phyloP scores from a whole-genome alignment of 2,797 vertebrate species.

The Phylloscopus collybita region DNA sequence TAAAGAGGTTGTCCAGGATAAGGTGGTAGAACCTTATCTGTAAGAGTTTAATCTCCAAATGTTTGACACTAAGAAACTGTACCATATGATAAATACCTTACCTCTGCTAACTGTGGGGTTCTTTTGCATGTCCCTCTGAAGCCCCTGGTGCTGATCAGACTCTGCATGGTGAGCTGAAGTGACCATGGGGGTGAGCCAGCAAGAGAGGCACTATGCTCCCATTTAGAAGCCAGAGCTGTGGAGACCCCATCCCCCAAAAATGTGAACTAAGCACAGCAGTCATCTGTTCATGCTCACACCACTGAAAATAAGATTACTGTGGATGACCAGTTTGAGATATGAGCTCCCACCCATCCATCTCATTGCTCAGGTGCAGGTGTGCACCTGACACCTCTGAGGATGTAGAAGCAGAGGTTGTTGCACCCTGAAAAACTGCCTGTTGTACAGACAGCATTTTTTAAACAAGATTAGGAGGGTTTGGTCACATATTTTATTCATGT shows the following conservation, averaged over 20 bases:
- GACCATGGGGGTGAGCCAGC: background rate
- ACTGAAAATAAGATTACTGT: background rate
- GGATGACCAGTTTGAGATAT: background rate
- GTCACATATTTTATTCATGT: background rate
- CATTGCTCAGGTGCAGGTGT: background rate
- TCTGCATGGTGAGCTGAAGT: background rate
- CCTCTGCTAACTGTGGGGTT: background rate
- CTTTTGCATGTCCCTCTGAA: background rate
- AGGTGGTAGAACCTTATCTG: background rate
- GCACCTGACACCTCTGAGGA: background rate
- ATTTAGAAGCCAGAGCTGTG: background rate
- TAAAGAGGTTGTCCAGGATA: background rate
- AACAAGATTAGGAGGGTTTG: background rate
- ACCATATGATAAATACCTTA: background rate
- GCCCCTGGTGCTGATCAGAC: background rate
- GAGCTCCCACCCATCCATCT: background rate
- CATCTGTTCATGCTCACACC: background rate
- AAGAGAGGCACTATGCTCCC: background rate
- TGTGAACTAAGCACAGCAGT: background rate
- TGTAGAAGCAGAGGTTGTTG: background rate
- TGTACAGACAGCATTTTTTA: background rate
- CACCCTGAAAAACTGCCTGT: background rate
- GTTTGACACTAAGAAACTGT: background rate
- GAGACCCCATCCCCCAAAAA: background rate
- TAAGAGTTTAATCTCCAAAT: background rate